Evolutionary conservation across 2,888 invertebrate genomes (phyloP).

Genomic region (Xylophagus ater): DNA sequence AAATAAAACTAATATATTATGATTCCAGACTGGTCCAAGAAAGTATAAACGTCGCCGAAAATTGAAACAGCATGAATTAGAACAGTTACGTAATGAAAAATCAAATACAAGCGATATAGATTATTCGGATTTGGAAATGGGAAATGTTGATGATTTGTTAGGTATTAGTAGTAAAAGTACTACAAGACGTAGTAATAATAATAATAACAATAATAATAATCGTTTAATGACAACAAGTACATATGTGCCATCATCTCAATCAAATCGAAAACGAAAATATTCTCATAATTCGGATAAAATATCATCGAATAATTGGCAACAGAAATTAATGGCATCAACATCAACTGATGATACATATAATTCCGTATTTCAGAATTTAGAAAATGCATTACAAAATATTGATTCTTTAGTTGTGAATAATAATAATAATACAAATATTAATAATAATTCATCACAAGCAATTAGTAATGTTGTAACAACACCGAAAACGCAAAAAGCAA

Average conservation of each 20-base stretch:
- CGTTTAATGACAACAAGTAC: constrained; percentile 34
- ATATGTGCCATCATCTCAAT: constrained; percentile 29
- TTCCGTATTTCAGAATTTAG: constrained; percentile 40
- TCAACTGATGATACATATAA: constrained; percentile 37
- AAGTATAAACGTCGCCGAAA: constrained; percentile 74
- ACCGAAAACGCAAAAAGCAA: constrained; percentile 21
- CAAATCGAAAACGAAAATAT: constrained; percentile 14
- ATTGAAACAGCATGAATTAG: constrained; percentile 53
- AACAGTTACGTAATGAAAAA: constrained; percentile 31
- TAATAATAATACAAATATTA: too few species aligned
- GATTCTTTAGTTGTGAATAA: constrained; percentile 33
- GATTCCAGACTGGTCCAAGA: constrained; percentile 52
- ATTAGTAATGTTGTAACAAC: constrained; percentile 20
- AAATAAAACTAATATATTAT: too few species aligned
- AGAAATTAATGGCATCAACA: constrained; percentile 28
- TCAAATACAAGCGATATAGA: constrained; percentile 27
- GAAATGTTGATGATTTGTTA: constrained; percentile 37
- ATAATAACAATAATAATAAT: too few species aligned
- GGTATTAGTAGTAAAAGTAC: constrained; percentile 21
- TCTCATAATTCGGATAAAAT: constrained; percentile 15
- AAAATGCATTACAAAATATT: constrained; percentile 41
- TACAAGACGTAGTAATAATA: constrained; percentile 3
- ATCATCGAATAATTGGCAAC: constrained; percentile 28
- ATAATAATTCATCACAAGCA: constrained; percentile 25
- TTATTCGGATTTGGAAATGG: constrained; percentile 34